phyloP scores from a whole-genome alignment of 2,888 invertebrate genomes.

The Tineola bisselliella region DNA sequence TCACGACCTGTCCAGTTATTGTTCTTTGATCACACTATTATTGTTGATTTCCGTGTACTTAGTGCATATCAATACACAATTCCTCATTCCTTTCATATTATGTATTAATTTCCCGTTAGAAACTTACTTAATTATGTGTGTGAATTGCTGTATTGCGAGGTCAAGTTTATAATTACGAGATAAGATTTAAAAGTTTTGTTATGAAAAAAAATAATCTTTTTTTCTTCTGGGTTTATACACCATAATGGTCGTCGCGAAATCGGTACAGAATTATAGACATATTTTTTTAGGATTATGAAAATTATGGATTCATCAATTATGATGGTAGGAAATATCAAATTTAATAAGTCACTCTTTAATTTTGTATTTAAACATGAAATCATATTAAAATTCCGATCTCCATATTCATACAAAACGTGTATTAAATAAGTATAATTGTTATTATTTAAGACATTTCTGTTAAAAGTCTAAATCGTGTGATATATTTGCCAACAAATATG shows the following conservation, averaged over 20 bases:
- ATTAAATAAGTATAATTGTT: neutral
- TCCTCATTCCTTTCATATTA: constrained; percentile 32
- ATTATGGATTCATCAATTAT: no score
- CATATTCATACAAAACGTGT: neutral
- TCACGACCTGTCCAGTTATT: constrained; percentile 47
- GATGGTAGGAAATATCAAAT: no score
- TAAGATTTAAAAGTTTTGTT: no score
- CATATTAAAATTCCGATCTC: neutral
- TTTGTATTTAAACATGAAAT: no score
- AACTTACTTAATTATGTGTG: neutral
- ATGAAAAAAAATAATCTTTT: no score
- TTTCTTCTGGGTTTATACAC: no score
- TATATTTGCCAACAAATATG: neutral
- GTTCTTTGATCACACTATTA: constrained; percentile 42
- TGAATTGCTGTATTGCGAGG: neutral
- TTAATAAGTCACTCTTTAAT: no score
- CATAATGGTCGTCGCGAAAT: no score
- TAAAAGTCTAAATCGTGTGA: neutral
- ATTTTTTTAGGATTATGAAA: no score
- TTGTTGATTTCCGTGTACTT: constrained; percentile 14
- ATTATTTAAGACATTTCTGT: neutral
- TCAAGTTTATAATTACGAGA: neutral
- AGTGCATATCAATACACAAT: constrained; percentile 19
- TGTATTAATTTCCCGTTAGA: neutral
- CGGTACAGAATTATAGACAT: no score